Evolutionary conservation across 2,113 vertebrate species (phyloP).

Genomic region (Dissostichus mawsoni): DNA sequence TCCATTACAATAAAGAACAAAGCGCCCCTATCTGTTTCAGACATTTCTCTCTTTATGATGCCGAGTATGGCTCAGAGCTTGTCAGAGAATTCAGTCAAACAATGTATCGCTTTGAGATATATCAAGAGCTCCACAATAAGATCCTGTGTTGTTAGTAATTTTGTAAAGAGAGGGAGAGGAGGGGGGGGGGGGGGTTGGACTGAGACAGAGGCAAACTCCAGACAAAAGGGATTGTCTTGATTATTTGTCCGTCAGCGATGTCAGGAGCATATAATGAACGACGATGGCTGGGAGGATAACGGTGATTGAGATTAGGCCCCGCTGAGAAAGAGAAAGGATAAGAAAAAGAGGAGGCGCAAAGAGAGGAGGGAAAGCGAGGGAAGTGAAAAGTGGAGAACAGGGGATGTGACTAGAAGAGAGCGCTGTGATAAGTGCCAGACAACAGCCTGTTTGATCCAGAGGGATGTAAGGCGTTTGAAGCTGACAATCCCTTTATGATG

Average conservation of each 20-base stretch:
- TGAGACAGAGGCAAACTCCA: slow-evolving; percentile 60
- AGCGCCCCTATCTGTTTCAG: slow-evolving; percentile 67
- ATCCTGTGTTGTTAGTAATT: slow-evolving; percentile 61
- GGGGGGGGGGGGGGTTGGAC: not conserved
- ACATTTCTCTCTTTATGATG: slow-evolving; percentile 60
- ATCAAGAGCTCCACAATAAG: slow-evolving; percentile 62
- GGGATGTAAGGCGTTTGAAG: slow-evolving; percentile 83
- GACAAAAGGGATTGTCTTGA: slow-evolving; percentile 77
- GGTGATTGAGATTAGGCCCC: slow-evolving; percentile 71
- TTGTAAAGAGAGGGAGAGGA: slow-evolving; percentile 36
- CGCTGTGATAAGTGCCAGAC: slow-evolving; percentile 78
- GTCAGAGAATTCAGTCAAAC: slow-evolving; percentile 59
- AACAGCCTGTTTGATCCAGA: slow-evolving; percentile 84
- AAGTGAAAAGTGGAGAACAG: slow-evolving; percentile 64
- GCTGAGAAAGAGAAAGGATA: slow-evolving; percentile 46
- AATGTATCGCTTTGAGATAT: slow-evolving; percentile 67
- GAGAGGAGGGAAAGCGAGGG: slow-evolving; percentile 14
- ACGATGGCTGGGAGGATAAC: slow-evolving; percentile 69
- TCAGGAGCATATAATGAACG: slow-evolving; percentile 55
- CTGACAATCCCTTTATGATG: slow-evolving; percentile 85
- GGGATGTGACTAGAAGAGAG: slow-evolving; percentile 64
- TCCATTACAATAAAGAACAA: slow-evolving; percentile 71
- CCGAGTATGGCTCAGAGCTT: slow-evolving; percentile 58
- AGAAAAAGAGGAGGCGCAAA: slow-evolving; percentile 51
- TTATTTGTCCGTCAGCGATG: slow-evolving; percentile 70